A percentile compares a stretch with the other conserved stretches of the same genome.
These are phyloP conservation scores for Neoascia interrupta DNA, from an alignment of 2,888 invertebrate species.

Conservation along the genomic window DNA sequence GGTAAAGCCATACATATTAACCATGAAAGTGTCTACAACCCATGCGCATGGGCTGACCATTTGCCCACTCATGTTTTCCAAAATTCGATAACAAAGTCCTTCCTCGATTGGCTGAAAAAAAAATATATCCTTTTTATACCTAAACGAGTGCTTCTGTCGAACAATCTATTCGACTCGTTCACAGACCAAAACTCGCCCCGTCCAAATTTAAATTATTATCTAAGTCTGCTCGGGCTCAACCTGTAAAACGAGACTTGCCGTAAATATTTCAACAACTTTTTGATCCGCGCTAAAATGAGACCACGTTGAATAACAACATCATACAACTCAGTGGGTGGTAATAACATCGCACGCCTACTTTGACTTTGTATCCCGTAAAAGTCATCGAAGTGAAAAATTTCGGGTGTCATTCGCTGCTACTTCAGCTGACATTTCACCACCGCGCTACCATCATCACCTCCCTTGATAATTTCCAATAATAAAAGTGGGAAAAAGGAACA, in stretches of 20 bases:
- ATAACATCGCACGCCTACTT: slow-evolving; percentile 45
- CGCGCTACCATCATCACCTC: no score
- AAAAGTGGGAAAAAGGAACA: slow-evolving; percentile 39
- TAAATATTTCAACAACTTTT: slow-evolving; percentile 40
- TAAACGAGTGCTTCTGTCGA: not conserved
- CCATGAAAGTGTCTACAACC: no score
- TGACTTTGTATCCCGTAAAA: slow-evolving; percentile 40
- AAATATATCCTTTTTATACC: no score
- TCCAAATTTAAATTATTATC: slow-evolving; percentile 26
- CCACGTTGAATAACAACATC: slow-evolving; percentile 16
- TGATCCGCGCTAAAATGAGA: slow-evolving; percentile 25
- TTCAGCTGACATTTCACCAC: slow-evolving; percentile 26
- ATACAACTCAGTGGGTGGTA: slow-evolving; percentile 37
- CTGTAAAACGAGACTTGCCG: slow-evolving; percentile 33
- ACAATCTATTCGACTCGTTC: not conserved
- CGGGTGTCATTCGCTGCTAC: slow-evolving; percentile 45
- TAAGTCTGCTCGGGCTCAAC: slow-evolving; percentile 29
- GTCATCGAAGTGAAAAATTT: slow-evolving; percentile 52
- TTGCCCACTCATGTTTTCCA: no score
- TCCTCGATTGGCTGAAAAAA: no score
- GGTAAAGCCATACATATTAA: no score
- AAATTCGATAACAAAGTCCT: no score
- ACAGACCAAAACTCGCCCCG: not conserved
- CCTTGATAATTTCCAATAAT: slow-evolving; percentile 55
- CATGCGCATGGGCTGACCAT: no score